Evolutionary conservation across 2,888 invertebrate species (phyloP).

Genomic region (Sesamia inferens): DNA sequence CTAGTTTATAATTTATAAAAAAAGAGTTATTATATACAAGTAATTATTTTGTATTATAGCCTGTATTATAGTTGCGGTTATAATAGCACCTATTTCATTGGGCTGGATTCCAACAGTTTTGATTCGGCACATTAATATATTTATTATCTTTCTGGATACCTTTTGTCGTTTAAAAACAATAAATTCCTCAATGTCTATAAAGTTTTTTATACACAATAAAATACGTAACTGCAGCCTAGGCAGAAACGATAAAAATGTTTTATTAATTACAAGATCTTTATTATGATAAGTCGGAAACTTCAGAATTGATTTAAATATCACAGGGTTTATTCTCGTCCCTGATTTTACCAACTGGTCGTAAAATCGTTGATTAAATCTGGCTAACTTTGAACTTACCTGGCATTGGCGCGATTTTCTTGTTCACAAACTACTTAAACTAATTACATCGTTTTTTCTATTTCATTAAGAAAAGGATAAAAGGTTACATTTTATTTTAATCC

Average conservation of each 20-base stretch:
- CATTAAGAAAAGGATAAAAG: too few species aligned
- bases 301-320: slow-evolving; percentile 45
- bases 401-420: neutral
- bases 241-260: slow-evolving; percentile 24
- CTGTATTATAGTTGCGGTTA: slow-evolving; percentile 28
- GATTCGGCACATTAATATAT: neutral
- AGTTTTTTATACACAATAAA: neutral
- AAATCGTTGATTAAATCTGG: slow-evolving; percentile 49
- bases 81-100: slow-evolving; percentile 6
- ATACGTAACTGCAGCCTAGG: neutral
- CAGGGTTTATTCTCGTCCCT: slow-evolving; percentile 9
- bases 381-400: neutral
- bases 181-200: neutral
- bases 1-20: too few species aligned
- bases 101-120: neutral
- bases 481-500: too few species aligned
- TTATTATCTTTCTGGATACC: slow-evolving; percentile 2
- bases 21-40: neutral
- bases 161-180: slow-evolving; percentile 5
- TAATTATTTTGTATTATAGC: slow-evolving; percentile 23
- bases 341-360: slow-evolving; percentile 43
- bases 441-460: too few species aligned
- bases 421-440: too few species aligned
- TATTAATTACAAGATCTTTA: neutral
- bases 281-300: slow-evolving; percentile 15